A percentile compares a stretch with the other conserved stretches of the same genome.
phyloP scores from a whole-genome alignment of 2,888 invertebrate species.

The Quadroppia sp. region DNA sequence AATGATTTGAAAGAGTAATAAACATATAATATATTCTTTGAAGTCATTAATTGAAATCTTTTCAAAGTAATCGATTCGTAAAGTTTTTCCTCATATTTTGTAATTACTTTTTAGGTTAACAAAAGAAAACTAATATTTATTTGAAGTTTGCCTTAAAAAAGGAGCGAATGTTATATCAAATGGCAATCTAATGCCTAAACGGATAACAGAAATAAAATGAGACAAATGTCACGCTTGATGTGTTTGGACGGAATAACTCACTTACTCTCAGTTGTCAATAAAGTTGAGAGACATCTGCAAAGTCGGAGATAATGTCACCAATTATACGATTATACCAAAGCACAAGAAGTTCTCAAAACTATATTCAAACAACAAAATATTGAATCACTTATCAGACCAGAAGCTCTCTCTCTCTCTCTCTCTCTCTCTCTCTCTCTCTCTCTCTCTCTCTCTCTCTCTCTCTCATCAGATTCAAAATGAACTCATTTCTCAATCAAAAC shows the following conservation, averaged over 20 bases:
- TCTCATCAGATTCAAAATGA: too few relatives aligned
- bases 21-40: too few relatives aligned
- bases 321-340: background rate
- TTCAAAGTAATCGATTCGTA: background rate
- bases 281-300: slow-evolving; percentile 22
- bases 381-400: background rate
- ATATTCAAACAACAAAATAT: background rate
- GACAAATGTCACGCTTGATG: slow-evolving; percentile 24
- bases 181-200: background rate
- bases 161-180: too few relatives aligned
- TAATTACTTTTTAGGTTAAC: slow-evolving; percentile 7
- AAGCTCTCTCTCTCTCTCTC: slow-evolving; percentile 19
- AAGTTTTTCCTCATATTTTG: background rate
- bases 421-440: slow-evolving; percentile 25
- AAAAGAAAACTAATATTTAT: background rate
- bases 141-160: background rate
- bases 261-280: slow-evolving; percentile 22
- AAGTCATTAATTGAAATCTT: too few relatives aligned
- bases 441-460: slow-evolving; percentile 20
- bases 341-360: background rate
- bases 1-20: too few relatives aligned
- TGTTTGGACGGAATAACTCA: slow-evolving; percentile 15
- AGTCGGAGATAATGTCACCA: slow-evolving; percentile 12
- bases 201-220: slow-evolving; percentile 2
- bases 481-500: slow-evolving; percentile 14